These are phyloP conservation scores for Podarcis cretensis DNA, from an alignment of 2,113 vertebrate species.

Conservation along the genomic window DNA sequence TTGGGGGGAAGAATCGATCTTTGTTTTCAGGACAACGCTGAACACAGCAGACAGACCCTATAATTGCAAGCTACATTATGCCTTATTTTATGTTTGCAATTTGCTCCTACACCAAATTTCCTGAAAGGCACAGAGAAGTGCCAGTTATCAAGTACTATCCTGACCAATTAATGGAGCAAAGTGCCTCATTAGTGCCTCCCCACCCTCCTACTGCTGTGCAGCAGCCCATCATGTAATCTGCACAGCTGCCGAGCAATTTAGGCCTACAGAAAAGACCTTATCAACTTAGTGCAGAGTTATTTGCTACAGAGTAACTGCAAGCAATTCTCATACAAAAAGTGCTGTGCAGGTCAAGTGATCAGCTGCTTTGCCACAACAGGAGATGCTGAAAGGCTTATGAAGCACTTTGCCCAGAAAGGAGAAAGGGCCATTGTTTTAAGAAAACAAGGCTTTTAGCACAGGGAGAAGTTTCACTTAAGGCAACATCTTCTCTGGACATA, in stretches of 20 bases:
- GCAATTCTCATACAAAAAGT: conserved; percentile 2
- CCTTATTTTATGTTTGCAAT: conserved; percentile 14
- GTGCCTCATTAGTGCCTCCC: conserved; percentile 15
- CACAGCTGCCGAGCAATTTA: conserved; percentile 24
- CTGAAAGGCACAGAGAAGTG: background rate
- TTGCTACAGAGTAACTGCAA: background rate
- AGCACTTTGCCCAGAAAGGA: background rate
- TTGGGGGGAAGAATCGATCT: background rate
- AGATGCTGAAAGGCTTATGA: conserved; percentile 14
- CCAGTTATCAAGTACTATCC: background rate
- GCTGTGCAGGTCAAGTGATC: conserved; percentile 18
- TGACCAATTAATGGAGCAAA: conserved; percentile 21
- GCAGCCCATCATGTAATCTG: background rate
- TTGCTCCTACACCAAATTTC: background rate
- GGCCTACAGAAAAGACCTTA: conserved; percentile 1
- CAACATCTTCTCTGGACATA: conserved; percentile 2
- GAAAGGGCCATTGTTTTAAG: conserved; percentile 9
- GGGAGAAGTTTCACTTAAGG: background rate
- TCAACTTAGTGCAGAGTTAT: conserved; percentile 4
- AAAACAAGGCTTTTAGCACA: conserved; percentile 17
- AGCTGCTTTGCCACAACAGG: conserved; percentile 17
- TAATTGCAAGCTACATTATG: background rate
- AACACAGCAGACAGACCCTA: background rate
- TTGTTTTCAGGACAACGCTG: background rate
- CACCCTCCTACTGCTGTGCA: background rate